Conservation (phyloP, 2,888 invertebrate genomes). For the Pecten maximus region DNA sequence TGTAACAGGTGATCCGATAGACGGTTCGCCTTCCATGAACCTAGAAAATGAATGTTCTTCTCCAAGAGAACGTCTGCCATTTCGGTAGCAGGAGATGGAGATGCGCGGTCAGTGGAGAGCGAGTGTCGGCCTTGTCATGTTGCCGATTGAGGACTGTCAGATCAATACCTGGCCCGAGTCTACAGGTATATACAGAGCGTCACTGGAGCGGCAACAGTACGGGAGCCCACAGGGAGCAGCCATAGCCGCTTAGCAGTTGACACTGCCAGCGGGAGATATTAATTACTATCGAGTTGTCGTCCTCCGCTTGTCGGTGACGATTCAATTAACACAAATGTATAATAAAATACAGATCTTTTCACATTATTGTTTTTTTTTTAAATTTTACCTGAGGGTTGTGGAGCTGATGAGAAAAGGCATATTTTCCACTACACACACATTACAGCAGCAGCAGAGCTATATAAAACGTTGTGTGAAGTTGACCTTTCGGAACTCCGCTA, state of each 20-base stretch:
- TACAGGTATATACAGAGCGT: slow-evolving; percentile 11
- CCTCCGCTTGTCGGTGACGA: not conserved
- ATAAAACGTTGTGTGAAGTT: too few species aligned
- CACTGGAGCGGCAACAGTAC: not conserved
- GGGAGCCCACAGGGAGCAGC: not conserved
- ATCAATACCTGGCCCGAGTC: slow-evolving; percentile 16
- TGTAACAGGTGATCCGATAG: not conserved
- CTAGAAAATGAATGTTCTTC: not conserved
- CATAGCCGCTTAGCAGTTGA: not conserved
- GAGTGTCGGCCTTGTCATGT: not conserved
- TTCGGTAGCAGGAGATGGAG: not conserved
- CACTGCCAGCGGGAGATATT: not conserved
- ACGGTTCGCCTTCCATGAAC: not conserved
- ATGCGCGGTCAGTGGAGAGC: slow-evolving; percentile 25
- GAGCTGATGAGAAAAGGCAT: too few species aligned
- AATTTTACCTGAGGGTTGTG: too few species aligned
- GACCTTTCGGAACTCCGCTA: too few species aligned
- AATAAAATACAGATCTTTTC: too few species aligned
- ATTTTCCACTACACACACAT: too few species aligned
- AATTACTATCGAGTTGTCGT: not conserved
- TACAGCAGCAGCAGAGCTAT: too few species aligned
- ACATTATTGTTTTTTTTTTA: too few species aligned
- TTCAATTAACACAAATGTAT: not conserved
- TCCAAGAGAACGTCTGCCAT: slow-evolving; percentile 29
- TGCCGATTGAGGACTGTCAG: slow-evolving; percentile 25